Base-by-base conservation (phyloP, 2,888 invertebrate species). In the Scaeva pyrastri region DNA sequence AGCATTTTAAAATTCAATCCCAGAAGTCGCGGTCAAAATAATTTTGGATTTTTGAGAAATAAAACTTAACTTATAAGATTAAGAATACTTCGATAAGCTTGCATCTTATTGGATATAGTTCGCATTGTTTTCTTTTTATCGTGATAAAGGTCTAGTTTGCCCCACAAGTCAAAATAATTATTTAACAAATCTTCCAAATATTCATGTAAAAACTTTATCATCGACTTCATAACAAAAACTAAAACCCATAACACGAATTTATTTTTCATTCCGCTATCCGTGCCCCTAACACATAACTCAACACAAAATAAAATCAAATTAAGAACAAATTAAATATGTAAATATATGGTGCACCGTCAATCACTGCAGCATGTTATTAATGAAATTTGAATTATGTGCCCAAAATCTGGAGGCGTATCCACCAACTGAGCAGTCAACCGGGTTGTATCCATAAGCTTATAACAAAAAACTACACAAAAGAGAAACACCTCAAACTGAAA, bases 241-340 rank as follows among this genome's bases (percentile, higher is more conserved):
- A 10, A n/a, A 10, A n/a, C 36, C 12, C 58, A 58, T 39, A 39
- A 58, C 19, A 58, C 16, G 16, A 60, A 41, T n/a, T 41, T 21
- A 21, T 41, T 14, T 41, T 31, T 45, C 14, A 26, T 60, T 19
- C 60, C 10, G 11, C 12, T 10, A 26, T 60, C 21, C 41, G 21
- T n/a, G 68, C 26, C 66, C 50, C 26, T 60, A 52, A 12, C 56
- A 41, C 62, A 71, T 48, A 60, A 43, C 58, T 58, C 58, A 56
- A 52, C 83, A 70, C 45, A 45, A 64, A 64, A 41, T 71, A 62
- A 78, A 74, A 74, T 74, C 74, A 64, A 79, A 83, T 79, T 70
- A 79, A 79, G 66, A 64, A 70, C 66, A 74, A 83, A 79, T 78
- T 79, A 83, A 74, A 83, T 74, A 83, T 83, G 83, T 71, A 83